Base-by-base conservation (phyloP, 1,140 invertebrate species). In the Magallana ariakensis region DNA sequence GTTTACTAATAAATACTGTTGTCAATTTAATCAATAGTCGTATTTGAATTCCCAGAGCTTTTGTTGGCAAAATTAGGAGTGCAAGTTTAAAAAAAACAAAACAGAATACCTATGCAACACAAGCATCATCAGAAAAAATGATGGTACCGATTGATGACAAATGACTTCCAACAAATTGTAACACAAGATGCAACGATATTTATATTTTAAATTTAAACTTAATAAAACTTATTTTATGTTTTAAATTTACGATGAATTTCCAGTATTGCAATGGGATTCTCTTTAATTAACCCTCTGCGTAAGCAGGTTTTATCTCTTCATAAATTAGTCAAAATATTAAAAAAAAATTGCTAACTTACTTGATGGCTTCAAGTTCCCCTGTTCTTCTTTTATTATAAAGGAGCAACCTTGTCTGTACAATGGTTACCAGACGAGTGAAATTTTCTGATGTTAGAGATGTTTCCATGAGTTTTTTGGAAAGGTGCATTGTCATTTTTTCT, bases 321-420 rank as follows among this genome's bases (percentile, higher is more conserved):
- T 60, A 60, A 60, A 60, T 60, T 16, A 60, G 58, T 60, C 58
- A 60, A 60, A 60, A 60, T 60, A 60, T 60, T 46, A 80, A 26
- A 80, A 80, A 80, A 80, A 26, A 80, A 80, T 22, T 80, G 19
- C 82, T 56, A 57, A 86, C 85, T 86, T 62, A 86, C 85, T 86
- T 86, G 55, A 86, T 86, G 55, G 60, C 70, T 82, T 86, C 85
- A 33, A 86, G 33, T 58, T 86, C 80, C 53, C 85, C 85, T 33
- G 53, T 86, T 60, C 82, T 83, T 57, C 70, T 81, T 80, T 86
- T 86, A 54, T 87, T 87, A 33, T 84, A 83, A 9, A 87, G 62
- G 80, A 88, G 84, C 33, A 88, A 70, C 57, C 87, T 88, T 66
- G 87, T 85, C 54, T 88, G 83, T 16, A 53, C 70, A 55, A 88